These are phyloP conservation scores for Actias luna DNA, from an alignment of 2,888 invertebrate species.

Conservation along the genomic window DNA sequence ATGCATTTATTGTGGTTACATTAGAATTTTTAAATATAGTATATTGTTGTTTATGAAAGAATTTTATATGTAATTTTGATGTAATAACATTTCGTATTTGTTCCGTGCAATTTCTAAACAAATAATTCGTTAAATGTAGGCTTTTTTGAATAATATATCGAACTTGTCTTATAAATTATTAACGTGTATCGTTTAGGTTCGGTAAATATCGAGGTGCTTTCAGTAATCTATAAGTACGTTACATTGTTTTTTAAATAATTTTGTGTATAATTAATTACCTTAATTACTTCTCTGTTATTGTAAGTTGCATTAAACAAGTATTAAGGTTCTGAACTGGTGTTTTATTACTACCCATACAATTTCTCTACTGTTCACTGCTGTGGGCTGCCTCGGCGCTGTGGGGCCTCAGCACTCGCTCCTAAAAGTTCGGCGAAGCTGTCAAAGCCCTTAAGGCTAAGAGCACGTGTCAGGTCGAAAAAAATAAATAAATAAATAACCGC, in stretches of 20 bases:
- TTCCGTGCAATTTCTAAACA: background rate
- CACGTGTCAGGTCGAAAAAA: too few relatives aligned
- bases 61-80: background rate
- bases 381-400: too few relatives aligned
- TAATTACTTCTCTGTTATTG: background rate
- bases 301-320: background rate
- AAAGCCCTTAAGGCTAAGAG: too few relatives aligned
- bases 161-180: background rate
- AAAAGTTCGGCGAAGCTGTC: too few relatives aligned
- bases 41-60: background rate
- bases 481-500: too few relatives aligned
- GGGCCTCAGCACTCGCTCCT: too few relatives aligned
- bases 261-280: background rate
- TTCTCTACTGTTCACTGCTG: too few relatives aligned
- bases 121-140: background rate
- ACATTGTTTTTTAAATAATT: background rate
- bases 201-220: background rate
- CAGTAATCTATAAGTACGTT: background rate
- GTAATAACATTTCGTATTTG: background rate
- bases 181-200: background rate
- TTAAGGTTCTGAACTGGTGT: background rate
- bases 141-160: background rate
- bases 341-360: background rate
- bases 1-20: background rate
- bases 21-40: background rate